Base-by-base conservation (phyloP, 1,140 invertebrate species). In the Dendroctonus ponderosae region DNA sequence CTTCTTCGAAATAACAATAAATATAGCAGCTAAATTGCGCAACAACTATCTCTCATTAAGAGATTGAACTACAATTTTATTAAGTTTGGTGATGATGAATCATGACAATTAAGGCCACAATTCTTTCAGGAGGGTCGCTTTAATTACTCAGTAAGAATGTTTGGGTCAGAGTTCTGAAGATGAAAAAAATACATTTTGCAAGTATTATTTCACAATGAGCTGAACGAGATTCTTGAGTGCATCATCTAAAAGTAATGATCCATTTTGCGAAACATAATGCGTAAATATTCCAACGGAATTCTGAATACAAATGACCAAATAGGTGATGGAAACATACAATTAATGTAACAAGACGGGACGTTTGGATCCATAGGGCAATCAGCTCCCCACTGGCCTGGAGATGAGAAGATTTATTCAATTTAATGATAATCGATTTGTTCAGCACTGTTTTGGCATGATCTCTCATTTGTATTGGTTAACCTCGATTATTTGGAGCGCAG, bases 1-100 rank as follows among this genome's bases (percentile, higher is more conserved):
- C 71, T 63, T 72, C 70, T 73, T 71, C 41, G 38, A 77, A 72
- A 75, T 75, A 75, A 74, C 70, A 74, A 76, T 74, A 76, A 76
- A 75, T 75, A 74, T 67, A 74, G 64, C 68, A 62, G 70, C 62
- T 61, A 72, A 73, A 74, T 76, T 76, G 70, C 74, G 69, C 75
- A 73, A 76, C 68, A 66, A 58, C 71, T 62, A 66, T 58, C 49
- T 12, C 51, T 42, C 43, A 64, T 70, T 64, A 70, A 67, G 52
- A 63, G 67, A 59, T 57, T 65, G 62, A 65, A 65, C 54, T 65
- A 65, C 54, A 58, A 65, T 43, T 50, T 57, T 49, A 53, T 57
- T 64, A 48, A 48, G 52, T 44, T 64, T 39, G 54, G 52, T 26
- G 41, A 58, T 26, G 62, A 51, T 65, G 62, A 65, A 58, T 65